phyloP scores from a whole-genome alignment of 2,113 vertebrate genomes.

The Gila orcuttii region DNA sequence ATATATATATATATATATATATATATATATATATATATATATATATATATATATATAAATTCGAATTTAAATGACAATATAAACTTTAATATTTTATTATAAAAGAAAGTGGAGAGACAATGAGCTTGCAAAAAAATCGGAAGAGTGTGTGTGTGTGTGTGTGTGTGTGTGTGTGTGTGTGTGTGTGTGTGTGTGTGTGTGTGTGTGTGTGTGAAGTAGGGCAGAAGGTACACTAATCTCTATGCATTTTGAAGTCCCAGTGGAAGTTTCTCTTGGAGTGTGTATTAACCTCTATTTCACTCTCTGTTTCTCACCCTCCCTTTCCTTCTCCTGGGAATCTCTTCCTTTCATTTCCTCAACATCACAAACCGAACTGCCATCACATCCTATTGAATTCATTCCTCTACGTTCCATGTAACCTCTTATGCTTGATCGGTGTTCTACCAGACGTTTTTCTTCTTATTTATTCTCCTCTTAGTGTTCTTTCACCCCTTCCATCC shows the following conservation, averaged over 20 bases:
- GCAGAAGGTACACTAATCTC: constrained; percentile 68
- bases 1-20: neutral
- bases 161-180: constrained; percentile 19
- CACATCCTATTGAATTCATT: constrained; percentile 20
- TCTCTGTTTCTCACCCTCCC: constrained; percentile 44
- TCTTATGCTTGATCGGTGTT: neutral
- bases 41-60: neutral
- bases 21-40: too few species aligned
- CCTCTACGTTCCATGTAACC: neutral
- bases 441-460: neutral
- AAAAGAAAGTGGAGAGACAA: neutral
- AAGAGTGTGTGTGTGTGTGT: constrained; percentile 9
- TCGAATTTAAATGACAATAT: too few species aligned
- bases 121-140: neutral
- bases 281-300: constrained; percentile 71
- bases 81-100: neutral
- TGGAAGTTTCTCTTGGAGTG: constrained; percentile 64
- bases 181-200: constrained; percentile 45
- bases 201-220: constrained; percentile 60
- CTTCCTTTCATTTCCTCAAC: constrained; percentile 47
- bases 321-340: constrained; percentile 39
- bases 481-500: neutral
- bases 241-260: constrained; percentile 66
- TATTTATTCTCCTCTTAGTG: constrained; percentile 2
- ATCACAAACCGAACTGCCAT: constrained; percentile 47